phyloP scores from a whole-genome alignment of 2,113 vertebrate species.

The Cynopterus brachyotis region DNA sequence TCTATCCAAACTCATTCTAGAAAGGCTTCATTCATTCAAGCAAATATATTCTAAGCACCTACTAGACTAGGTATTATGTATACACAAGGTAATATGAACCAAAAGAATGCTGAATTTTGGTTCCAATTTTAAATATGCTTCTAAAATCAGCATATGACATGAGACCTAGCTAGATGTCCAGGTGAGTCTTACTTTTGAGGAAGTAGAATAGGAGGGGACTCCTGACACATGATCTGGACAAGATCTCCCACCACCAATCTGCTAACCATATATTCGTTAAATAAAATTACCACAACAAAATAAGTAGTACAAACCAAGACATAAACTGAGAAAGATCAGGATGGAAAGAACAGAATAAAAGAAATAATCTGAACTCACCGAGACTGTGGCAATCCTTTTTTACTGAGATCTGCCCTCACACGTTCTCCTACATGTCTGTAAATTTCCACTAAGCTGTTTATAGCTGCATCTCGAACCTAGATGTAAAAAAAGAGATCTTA shows the following conservation, averaged over 20 bases:
- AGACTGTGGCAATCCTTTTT: slow-evolving; percentile 98
- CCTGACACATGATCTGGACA: background rate
- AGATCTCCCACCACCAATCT: background rate
- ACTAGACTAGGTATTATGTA: background rate
- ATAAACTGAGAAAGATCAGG: background rate
- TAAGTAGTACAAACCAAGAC: background rate
- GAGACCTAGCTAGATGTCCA: background rate
- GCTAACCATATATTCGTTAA: background rate
- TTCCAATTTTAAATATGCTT: background rate
- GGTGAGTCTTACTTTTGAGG: background rate
- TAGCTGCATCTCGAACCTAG: slow-evolving; percentile 97
- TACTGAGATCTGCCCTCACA: slow-evolving; percentile 97
- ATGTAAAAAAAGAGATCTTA: slow-evolving; percentile 68
- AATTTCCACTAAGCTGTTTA: slow-evolving; percentile 97
- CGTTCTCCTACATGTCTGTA: slow-evolving; percentile 98
- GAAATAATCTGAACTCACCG: slow-evolving; percentile 85
- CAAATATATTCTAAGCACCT: background rate
- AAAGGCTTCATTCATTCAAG: background rate
- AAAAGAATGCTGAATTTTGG: background rate
- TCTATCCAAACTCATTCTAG: background rate
- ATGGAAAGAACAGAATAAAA: background rate
- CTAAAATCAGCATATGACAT: background rate
- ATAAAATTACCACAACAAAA: slow-evolving; percentile 17
- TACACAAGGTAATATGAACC: background rate
- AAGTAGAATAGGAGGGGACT: background rate